phyloP scores from a whole-genome alignment of 1,140 invertebrate species.

The Dendrolimus kikuchii region DNA sequence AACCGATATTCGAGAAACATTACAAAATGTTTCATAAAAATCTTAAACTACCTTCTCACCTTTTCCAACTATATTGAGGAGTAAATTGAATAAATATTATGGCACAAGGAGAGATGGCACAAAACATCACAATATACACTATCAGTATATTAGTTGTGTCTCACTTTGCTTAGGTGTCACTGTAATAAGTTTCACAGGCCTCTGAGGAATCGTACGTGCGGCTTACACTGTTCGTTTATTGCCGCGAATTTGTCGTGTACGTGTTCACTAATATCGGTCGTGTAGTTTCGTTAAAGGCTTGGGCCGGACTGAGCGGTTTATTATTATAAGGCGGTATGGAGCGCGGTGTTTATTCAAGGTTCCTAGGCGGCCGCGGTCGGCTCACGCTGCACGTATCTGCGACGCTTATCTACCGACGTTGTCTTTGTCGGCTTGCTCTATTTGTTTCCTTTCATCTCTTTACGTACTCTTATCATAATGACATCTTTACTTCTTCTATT shows the following conservation, averaged over 20 bases:
- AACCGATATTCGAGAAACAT: too few relatives aligned
- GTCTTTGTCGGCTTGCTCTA: slow-evolving; percentile 39
- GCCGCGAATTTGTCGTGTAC: slow-evolving; percentile 3
- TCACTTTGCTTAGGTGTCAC: slow-evolving; percentile 16
- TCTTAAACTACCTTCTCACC: slow-evolving; percentile 14
- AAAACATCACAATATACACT: slow-evolving; percentile 46
- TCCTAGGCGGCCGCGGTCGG: slow-evolving; percentile 41
- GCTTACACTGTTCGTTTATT: too few relatives aligned
- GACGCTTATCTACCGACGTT: slow-evolving; percentile 59
- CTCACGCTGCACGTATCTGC: slow-evolving; percentile 37
- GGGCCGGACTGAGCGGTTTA: slow-evolving; percentile 60
- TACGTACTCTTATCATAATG: slow-evolving; percentile 25
- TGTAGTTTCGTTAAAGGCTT: slow-evolving; percentile 56
- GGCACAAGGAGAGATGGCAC: slow-evolving; percentile 36
- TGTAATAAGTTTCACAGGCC: slow-evolving; percentile 1
- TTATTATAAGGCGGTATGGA: slow-evolving; percentile 65
- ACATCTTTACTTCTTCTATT: slow-evolving; percentile 23
- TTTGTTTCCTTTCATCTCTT: slow-evolving; percentile 24
- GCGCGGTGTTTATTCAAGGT: slow-evolving; percentile 56
- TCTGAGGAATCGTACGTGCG: too few relatives aligned
- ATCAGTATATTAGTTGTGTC: slow-evolving; percentile 23
- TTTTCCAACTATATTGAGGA: slow-evolving; percentile 23
- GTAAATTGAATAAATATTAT: slow-evolving; percentile 31
- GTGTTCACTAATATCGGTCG: slow-evolving; percentile 32
- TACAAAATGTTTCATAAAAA: too few relatives aligned